Evolutionary conservation across 2,888 invertebrate genomes (phyloP).

Genomic region (Cephalotes varians): DNA sequence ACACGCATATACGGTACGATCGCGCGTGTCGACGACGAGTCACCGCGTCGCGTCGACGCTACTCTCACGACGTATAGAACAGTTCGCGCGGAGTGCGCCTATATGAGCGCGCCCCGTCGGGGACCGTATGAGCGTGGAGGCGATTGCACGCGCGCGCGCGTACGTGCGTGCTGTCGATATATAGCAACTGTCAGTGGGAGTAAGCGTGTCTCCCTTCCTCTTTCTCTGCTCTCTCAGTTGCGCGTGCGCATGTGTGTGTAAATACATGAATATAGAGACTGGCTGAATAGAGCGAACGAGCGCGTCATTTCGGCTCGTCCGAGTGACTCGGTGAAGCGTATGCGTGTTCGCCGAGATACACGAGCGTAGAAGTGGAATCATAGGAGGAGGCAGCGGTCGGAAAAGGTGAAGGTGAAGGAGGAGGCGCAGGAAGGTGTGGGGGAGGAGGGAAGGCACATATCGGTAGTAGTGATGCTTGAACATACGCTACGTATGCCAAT

Average conservation of each 20-base stretch:
- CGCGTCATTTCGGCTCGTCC: constrained; percentile 1
- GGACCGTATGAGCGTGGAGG: constrained; percentile 51
- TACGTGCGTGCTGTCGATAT: constrained; percentile 8
- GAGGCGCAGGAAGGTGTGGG: constrained; percentile 38
- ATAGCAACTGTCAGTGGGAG: constrained; percentile 35
- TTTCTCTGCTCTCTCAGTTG: background rate
- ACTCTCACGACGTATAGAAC: background rate
- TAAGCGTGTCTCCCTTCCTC: background rate
- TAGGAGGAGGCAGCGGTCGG: constrained; percentile 55
- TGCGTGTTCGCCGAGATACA: constrained; percentile 56
- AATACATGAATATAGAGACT: background rate
- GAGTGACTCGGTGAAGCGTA: constrained; percentile 44
- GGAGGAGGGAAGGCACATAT: constrained; percentile 5
- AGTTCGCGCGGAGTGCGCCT: constrained; percentile 26
- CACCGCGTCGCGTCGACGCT: background rate
- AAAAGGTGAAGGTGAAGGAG: constrained; percentile 52
- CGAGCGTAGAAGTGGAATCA: constrained; percentile 42
- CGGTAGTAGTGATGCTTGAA: constrained; percentile 49
- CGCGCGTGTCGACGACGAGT: constrained; percentile 50
- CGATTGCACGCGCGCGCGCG: background rate
- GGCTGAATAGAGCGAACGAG: constrained; percentile 5
- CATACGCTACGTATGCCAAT: background rate
- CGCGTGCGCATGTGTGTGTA: background rate
- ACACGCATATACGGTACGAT: constrained; percentile 28
- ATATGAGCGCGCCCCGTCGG: constrained; percentile 36